Conservation (phyloP, 2,797 vertebrate genomes). For the Jordanella pulchra region DNA sequence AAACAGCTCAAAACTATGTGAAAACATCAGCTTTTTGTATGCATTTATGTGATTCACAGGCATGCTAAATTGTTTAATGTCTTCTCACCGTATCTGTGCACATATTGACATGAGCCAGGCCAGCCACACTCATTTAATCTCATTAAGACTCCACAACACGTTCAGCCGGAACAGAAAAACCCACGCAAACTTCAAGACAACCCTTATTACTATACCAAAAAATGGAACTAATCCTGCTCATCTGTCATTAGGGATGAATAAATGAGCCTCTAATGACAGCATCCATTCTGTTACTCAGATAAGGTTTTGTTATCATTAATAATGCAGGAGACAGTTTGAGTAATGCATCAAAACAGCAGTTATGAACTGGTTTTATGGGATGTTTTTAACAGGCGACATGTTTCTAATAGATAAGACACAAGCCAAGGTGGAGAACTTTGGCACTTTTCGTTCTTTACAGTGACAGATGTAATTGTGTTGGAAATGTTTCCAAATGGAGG, state of each 20-base stretch:
- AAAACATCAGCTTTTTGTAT: slow-evolving; percentile 54
- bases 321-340: slow-evolving; percentile 34
- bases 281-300: slow-evolving; percentile 65
- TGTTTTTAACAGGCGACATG: slow-evolving; percentile 49
- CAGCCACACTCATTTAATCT: slow-evolving; percentile 78
- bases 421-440: slow-evolving; percentile 18
- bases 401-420: slow-evolving; percentile 42
- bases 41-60: slow-evolving; percentile 57
- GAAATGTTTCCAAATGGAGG: slow-evolving; percentile 20
- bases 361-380: slow-evolving; percentile 48
- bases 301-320: slow-evolving; percentile 69
- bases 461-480: background rate
- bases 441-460: slow-evolving; percentile 27
- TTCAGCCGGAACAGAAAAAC: slow-evolving; percentile 63
- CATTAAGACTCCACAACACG: slow-evolving; percentile 73
- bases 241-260: slow-evolving; percentile 73
- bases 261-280: slow-evolving; percentile 68
- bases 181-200: slow-evolving; percentile 70
- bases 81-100: slow-evolving; percentile 67
- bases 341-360: slow-evolving; percentile 62
- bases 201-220: slow-evolving; percentile 52
- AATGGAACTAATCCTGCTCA: slow-evolving; percentile 75
- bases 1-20: slow-evolving; percentile 62
- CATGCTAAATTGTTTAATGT: slow-evolving; percentile 73
- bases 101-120: slow-evolving; percentile 70